Percentiles rank a stretch among this genome's conserved stretches.
phyloP scores from a whole-genome alignment of 2,888 invertebrate genomes.

The Ypsolopha sequella region DNA sequence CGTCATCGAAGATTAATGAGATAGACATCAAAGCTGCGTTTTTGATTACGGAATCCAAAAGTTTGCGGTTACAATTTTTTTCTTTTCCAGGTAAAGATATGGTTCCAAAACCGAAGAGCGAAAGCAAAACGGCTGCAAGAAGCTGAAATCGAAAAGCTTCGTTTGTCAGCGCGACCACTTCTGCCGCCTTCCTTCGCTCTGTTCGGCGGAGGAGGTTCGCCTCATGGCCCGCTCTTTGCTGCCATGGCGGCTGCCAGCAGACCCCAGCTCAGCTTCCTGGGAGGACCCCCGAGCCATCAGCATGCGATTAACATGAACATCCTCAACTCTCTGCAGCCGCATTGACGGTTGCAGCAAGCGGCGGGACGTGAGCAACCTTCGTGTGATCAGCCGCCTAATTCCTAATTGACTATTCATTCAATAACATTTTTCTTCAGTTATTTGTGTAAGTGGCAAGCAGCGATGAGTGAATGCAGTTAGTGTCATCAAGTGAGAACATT shows the following conservation, averaged over 20 bases:
- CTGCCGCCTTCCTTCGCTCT: conserved; percentile 81
- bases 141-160: conserved; percentile 92
- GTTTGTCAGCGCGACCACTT: conserved; percentile 85
- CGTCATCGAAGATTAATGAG: too few species aligned
- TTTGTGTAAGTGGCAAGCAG: neutral
- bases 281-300: conserved; percentile 65
- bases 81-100: conserved; percentile 83
- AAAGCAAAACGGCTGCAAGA: conserved; percentile 98
- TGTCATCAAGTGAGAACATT: neutral
- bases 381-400: conserved; percentile 37
- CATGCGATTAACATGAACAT: conserved; percentile 70
- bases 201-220: conserved; percentile 74
- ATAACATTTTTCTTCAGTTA: conserved; percentile 1
- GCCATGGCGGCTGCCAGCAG: conserved; percentile 75
- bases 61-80: neutral
- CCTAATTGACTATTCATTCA: conserved; percentile 16
- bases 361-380: conserved; percentile 28
- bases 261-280: conserved; percentile 72
- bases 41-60: too few species aligned
- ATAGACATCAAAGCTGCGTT: too few species aligned
- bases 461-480: neutral
- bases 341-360: conserved; percentile 64
- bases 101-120: conserved; percentile 93
- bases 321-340: conserved; percentile 68
- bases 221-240: conserved; percentile 71